Evolutionary conservation across 1,140 invertebrate species (phyloP), one percentile per base, ranked within the genome.

Genomic region (Drosophila pallidifrons): DNA sequence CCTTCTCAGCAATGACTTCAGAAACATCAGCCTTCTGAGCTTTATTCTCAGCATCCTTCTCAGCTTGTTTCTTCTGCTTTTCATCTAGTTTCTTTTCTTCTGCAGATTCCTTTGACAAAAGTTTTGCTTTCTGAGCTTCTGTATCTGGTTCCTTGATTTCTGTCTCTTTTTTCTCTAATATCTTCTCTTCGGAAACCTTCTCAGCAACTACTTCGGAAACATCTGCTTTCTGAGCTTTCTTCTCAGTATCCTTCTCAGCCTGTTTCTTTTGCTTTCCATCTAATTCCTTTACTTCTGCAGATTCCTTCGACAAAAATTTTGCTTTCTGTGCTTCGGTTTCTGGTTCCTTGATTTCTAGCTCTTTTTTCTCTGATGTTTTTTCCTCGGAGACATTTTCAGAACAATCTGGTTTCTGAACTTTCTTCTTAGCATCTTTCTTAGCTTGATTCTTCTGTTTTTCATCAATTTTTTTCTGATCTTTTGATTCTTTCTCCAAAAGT

Each of bases 151-250:
- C 16, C 3, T 52, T 65, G 13, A 30, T 10, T 2, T 30, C 46
- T n/a, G 16, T 3, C n/a, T 54, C 41, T 13, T 45, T 32, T 11
- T 10, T 32, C 32, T 66, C 28, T 10, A 4, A 1, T 11, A 59
- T 0, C 13, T 49, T 54, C 49, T 74, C 46, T 51, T 59, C 71
- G 15, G 13, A 15, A 4, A 45, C 8, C 16, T 57, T 52, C 28
- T 68, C 63, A 10, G 55, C 30, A 38, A 10, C 20, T 15, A 25
- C 52, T 57, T 75, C 64, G 32, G 58, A 61, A 20, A 16, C 32
- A 41, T 61, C 55, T 55, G 1, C 46, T 41, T 41, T 54, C 11
- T 58, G 41, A 7, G 43, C 8, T 8, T 51, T 54, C 8, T 66
- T 38, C 8, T 11, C 35, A 7, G 16, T 13, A 15, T 57, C 32